Base-by-base conservation (phyloP, 2,888 invertebrate species). In the Aradus depressus region DNA sequence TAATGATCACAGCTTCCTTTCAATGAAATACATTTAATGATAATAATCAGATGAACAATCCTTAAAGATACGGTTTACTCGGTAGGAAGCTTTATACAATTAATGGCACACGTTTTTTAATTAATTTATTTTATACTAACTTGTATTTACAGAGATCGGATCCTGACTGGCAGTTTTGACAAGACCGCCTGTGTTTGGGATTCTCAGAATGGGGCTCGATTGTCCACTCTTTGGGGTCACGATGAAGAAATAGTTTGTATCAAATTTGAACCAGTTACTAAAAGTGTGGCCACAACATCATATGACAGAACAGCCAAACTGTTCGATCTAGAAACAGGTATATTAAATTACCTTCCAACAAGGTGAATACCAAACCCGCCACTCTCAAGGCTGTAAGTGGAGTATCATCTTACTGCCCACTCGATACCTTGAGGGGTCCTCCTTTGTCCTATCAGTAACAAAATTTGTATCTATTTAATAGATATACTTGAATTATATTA, bases 111-210 rank as follows among this genome's bases (percentile, higher is more conserved):
- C n/a, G n/a, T n/a, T n/a, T n/a, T n/a, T n/a, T n/a, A n/a, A n/a
- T n/a, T n/a, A n/a, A n/a, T n/a, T n/a, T n/a, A n/a, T n/a, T n/a
- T n/a, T n/a, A n/a, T n/a, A n/a, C n/a, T n/a, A n/a, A n/a, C n/a
- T n/a, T n/a, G n/a, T n/a, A 26, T 21, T 61, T 62, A n/a, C 63
- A 83, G 83, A 56, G 75, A 84, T 60, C 75, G 76, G 63, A 75
- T 86, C 5, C 69, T 86, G 59, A 87, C 88, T 0, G 84, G 82
- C 3, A 87, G 87, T 1, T 85, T 87, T 62, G 88, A 88, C 67
- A 83, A 80, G 65, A 81, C 84, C 0, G 81, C 81, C 1, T 77
- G 77, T 60, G 69, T 88, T 32, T 88, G 87, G 88, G 76, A 79
- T 50, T 72, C 80, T 0, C 70, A 70, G 44, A 77, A 73, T 0